Evolutionary conservation across 2,113 vertebrate species (phyloP).

Genomic region (Xenopus laevis): DNA sequence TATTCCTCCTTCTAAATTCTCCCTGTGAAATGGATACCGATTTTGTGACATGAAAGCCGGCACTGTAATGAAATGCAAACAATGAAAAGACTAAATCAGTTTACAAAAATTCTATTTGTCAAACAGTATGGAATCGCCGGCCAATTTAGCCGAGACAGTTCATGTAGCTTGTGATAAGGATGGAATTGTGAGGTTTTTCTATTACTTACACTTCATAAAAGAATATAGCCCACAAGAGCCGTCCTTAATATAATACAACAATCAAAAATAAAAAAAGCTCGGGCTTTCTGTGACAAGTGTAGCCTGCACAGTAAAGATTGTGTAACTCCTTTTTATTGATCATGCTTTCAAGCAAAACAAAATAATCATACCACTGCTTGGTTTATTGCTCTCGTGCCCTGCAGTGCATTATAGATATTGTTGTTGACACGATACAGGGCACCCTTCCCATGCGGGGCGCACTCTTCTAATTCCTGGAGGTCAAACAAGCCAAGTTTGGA

Average conservation of each 20-base stretch:
- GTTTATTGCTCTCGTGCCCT: neutral
- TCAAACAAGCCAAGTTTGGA: too few species aligned
- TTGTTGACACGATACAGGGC: neutral
- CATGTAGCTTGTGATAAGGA: constrained; percentile 63
- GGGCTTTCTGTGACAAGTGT: neutral
- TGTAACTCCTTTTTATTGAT: constrained; percentile 3
- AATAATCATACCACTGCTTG: neutral
- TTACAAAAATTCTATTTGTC: constrained; percentile 73
- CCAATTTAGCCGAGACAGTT: constrained; percentile 59
- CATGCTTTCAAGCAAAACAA: neutral
- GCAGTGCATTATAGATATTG: neutral
- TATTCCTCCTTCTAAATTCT: constrained; percentile 67
- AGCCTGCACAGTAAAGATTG: neutral
- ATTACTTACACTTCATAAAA: constrained; percentile 61
- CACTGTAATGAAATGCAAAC: constrained; percentile 73
- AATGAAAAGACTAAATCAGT: constrained; percentile 69
- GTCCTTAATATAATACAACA: neutral
- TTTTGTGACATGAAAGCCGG: constrained; percentile 65
- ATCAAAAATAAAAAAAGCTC: neutral
- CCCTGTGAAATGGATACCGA: constrained; percentile 69
- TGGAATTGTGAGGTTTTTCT: constrained; percentile 54
- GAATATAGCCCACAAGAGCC: neutral
- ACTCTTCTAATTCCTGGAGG: too few species aligned
- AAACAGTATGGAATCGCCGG: constrained; percentile 64
- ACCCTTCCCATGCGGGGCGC: too few species aligned